Evolutionary conservation across 2,888 invertebrate species (phyloP), one percentile per base, ranked within the genome.

Genomic region (Temnothorax rugatulus): DNA sequence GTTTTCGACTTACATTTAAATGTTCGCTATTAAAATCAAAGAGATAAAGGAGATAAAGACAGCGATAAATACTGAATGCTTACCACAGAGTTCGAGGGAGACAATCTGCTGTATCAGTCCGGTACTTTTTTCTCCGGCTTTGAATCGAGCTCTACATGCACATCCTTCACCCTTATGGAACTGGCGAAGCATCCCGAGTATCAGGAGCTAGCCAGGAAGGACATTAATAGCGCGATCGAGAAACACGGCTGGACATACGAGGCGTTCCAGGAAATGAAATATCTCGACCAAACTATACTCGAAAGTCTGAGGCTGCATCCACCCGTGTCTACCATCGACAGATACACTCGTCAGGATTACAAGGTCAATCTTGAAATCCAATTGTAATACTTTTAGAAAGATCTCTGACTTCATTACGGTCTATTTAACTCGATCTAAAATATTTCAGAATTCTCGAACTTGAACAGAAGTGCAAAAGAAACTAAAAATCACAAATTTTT

Each of bases 41-140:
- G 15, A 25, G 0, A 8, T 21, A 38, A 34, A 59, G 2, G 13
- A 44, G 5, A 59, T 59, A 44, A 47, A 29, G 29, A 74, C 11
- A 34, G 8, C n/a, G 2, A 34, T n/a, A 47, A 71, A 18, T 15
- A 34, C 7, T 25, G n/a, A 81, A 63, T 63, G 18, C 57, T 77
- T 75, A 8, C 25, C 64, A 5, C 69, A 94, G 94, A 93, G 87
- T 94, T 94, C 76, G 93, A 93, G 63, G 94, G 94, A 5, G 93
- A 94, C 47, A 93, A 93, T 87, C 86, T 94, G 21, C 76, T 94
- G 1, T 92, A 90, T n/a, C 94, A 94, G 69, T 92, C 93, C 5
- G 94, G 93, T 18, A 93, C 93, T 2, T 93, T 94, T 73, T 94
- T 94, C 75, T 93, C 94, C 21, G 94, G 94, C n/a, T 94, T 93